A percentile compares a stretch with the other conserved stretches of the same genome.
phyloP scores from a whole-genome alignment of 2,797 vertebrate species.

The Triplophysa bombifrons region DNA sequence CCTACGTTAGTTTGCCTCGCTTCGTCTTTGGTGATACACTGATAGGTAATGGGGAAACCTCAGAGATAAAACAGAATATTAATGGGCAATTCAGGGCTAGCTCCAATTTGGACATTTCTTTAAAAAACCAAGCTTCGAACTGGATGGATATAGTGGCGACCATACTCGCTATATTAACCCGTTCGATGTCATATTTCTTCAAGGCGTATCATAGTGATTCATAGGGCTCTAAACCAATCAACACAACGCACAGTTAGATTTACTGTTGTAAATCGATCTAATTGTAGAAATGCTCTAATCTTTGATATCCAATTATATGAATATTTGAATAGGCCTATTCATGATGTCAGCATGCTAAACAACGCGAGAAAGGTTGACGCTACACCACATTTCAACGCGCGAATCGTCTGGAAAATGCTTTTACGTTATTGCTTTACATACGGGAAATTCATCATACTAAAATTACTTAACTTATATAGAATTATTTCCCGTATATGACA shows the following conservation, averaged over 20 bases:
- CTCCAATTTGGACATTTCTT: constrained; percentile 42
- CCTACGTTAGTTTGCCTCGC: not conserved
- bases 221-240: not conserved
- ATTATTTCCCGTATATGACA: not conserved
- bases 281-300: not conserved
- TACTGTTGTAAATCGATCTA: not conserved
- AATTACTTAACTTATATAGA: not conserved
- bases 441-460: no score
- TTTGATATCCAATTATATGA: not conserved
- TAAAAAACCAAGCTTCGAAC: not conserved
- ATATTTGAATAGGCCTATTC: not conserved
- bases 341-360: not conserved
- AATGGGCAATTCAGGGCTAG: constrained; percentile 39
- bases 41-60: constrained; percentile 52
- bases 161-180: constrained; percentile 6
- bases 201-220: not conserved
- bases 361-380: not conserved
- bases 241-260: not conserved
- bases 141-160: not conserved
- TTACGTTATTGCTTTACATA: no score
- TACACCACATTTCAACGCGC: not conserved
- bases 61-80: constrained; percentile 56
- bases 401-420: no score
- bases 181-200: constrained; percentile 8
- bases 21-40: constrained; percentile 21